Base-by-base conservation (phyloP, 92 coral and sea anemone genomes). In the Virgularia gustaviana region DNA sequence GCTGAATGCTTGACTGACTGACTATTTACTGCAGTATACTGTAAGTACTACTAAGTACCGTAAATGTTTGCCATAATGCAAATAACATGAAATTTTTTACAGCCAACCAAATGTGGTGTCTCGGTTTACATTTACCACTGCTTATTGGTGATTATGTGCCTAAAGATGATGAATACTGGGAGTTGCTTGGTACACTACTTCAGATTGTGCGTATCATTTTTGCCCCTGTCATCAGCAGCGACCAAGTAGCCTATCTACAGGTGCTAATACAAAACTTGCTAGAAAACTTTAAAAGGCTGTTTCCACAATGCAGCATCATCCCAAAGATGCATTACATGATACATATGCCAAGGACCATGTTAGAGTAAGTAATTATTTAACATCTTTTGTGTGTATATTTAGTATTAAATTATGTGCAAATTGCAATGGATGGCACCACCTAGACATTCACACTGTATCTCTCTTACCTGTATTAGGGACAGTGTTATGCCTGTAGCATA, bases 91-190 rank as follows among this genome's bases (percentile, higher is more conserved):
- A 39, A 39, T 39, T 39, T 39, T 39, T 55, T 77, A 12, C 61
- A 81, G 90, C 90, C 77, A 71, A 77, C 70, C 87, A 85, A 67
- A 85, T 85, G 83, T 85, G 87, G 90, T 85, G 84, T 57, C 77
- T 85, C 19, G 84, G 75, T 12, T 32, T 72, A 8, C 47, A 60
- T 34, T 64, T 77, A 9, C 89, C 83, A 15, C 51, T 81, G 29
- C 36, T 81, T 49, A 51, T 76, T 31, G 85, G 85, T 39, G 67
- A 76, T 34, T 55, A 76, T 28, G 70, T 85, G 12, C 81, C 90
- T 3, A 73, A 72, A 24, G 90, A 73, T 55, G 87, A 82, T 65
- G 75, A 77, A 27, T 72, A 78, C 64, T 78, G 87, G 90, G 52
- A 65, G 12, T 64, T 71, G 20, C 52, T 67, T 34, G 70, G 80